Percentiles rank a stretch among this genome's conserved stretches.
Conservation (phyloP, 2,888 invertebrate genomes). For the Eustalomyia histrio region DNA sequence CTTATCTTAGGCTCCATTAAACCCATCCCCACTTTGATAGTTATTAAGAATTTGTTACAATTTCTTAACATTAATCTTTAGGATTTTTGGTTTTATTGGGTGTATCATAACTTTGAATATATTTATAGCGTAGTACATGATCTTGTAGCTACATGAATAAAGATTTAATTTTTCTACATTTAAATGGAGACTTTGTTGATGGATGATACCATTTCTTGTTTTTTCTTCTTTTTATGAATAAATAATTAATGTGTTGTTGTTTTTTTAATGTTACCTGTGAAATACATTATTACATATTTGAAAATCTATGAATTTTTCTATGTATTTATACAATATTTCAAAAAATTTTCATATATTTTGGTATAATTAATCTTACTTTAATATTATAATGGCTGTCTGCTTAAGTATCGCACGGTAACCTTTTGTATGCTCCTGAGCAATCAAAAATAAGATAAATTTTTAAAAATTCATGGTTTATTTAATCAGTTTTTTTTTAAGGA, state of each 20-base stretch:
- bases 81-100: not conserved
- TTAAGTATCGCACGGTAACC: too few species aligned
- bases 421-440: too few species aligned
- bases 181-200: not conserved
- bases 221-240: slow-evolving; percentile 2
- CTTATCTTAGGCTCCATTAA: not conserved
- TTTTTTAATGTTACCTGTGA: not conserved
- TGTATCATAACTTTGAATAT: not conserved
- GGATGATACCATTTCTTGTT: too few species aligned
- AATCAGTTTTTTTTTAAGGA: too few species aligned
- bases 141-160: not conserved
- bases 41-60: not conserved
- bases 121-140: not conserved
- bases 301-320: not conserved
- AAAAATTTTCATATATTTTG: not conserved
- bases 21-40: not conserved
- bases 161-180: not conserved
- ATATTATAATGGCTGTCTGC: too few species aligned
- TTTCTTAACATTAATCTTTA: too few species aligned
- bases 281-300: not conserved
- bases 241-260: not conserved
- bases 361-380: not conserved
- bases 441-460: too few species aligned
- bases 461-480: too few species aligned
- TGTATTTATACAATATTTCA: not conserved